Evolutionary conservation across 2,797 vertebrate species (phyloP), one percentile per base, ranked within the genome.

Genomic region (Microctenopoma stevenorrisi): DNA sequence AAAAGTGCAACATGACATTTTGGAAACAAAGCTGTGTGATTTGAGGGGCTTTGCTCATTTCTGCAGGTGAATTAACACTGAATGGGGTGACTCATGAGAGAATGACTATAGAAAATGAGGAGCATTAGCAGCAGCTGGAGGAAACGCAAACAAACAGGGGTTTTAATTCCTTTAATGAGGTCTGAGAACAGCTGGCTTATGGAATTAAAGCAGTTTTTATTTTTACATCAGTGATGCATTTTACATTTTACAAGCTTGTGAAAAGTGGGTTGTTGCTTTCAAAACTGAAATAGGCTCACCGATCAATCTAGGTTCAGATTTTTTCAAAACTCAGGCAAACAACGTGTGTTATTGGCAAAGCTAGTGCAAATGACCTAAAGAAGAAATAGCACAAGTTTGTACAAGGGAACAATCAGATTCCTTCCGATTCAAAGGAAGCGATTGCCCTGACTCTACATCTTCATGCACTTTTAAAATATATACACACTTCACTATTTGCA

Each of bases 31-130:
- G 44, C 35, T 25, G 59, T 15, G 63, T 40, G 30, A n/a, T 14
- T n/a, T 54, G 43, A 9, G 22, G 69, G 52, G 38, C 64, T 63
- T 54, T 38, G 53, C 68, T 80, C 67, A 81, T 84, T 85, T 33
- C 78, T 78, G 60, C 40, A 62, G 61, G 53, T 74, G 78, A 85
- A 88, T 88, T 58, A 80, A 66, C 58, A 78, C 59, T 5, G 64
- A 85, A 78, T 48, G 59, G 70, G 51, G 54, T 42, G 1, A 5
- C 54, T 75, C 75, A 79, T 79, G 60, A 1, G 78, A 78, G 84
- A 33, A 50, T 15, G 9, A 37, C 66, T 35, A 30, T 10, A 25
- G 68, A 66, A 10, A 50, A 47, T 51, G 73, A 78, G 30, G 25
- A 79, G 68, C 14, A 14, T 74, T 53, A 61, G 47, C 70, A 37